Conservation (phyloP, 53 echinoderm and acorn worm species). For the Holothuria scabra region DNA sequence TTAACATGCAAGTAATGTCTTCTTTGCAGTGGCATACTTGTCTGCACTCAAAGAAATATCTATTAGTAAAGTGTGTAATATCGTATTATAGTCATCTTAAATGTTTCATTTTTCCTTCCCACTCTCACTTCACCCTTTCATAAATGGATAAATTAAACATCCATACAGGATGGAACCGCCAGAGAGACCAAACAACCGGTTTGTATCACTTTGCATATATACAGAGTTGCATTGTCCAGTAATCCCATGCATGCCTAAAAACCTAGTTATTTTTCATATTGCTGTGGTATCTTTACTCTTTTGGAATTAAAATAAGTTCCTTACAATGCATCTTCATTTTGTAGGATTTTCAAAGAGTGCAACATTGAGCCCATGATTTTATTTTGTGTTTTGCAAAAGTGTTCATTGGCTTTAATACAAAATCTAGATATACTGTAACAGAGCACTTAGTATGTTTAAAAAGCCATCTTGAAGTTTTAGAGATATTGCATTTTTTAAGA, state of each 20-base stretch:
- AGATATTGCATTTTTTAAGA: too few species aligned
- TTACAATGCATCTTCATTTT: background rate
- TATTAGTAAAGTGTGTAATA: background rate
- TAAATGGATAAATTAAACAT: conserved; percentile 17
- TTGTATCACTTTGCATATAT: conserved; percentile 5
- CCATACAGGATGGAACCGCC: conserved; percentile 23
- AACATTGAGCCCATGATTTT: too few species aligned
- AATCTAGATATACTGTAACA: too few species aligned
- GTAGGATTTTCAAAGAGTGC: too few species aligned
- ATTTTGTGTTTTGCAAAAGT: too few species aligned
- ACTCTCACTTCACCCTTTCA: conserved; percentile 20
- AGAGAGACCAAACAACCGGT: conserved; percentile 30
- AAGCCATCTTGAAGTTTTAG: too few species aligned
- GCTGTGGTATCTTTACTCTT: background rate
- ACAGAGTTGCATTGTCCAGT: background rate
- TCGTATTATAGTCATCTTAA: conserved; percentile 1
- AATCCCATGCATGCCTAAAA: conserved; percentile 15
- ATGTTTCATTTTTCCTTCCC: conserved; percentile 40
- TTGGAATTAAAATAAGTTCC: background rate
- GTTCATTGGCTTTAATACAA: too few species aligned
- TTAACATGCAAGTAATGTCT: too few species aligned
- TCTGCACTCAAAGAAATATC: too few species aligned
- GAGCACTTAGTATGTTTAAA: too few species aligned
- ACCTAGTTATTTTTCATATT: background rate
- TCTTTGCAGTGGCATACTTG: too few species aligned